Percentiles rank a stretch among this genome's conserved stretches.
phyloP scores from a whole-genome alignment of 2,797 vertebrate species.

The Echeneis naucrates region DNA sequence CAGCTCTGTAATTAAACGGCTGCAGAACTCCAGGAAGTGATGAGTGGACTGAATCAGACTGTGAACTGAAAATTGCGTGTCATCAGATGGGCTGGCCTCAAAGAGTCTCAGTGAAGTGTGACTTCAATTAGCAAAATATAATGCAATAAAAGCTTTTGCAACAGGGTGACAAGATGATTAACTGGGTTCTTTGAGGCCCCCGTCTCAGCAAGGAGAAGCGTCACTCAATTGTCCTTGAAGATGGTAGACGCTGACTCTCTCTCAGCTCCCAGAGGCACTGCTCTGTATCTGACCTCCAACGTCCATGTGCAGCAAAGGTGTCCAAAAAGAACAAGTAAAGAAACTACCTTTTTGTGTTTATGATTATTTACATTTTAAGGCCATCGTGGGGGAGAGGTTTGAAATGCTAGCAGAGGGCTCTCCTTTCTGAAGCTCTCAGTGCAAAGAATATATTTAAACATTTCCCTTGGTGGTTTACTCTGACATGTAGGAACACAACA shows the following conservation, averaged over 20 bases:
- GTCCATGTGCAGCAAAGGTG: conserved; percentile 5
- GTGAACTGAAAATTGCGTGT: conserved; percentile 9
- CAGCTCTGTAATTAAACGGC: conserved; percentile 14
- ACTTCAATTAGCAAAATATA: conserved; percentile 41
- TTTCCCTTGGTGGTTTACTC: conserved; percentile 32
- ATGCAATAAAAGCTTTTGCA: conserved; percentile 4
- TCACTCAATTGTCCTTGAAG: conserved; percentile 31
- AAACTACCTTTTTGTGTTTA: not conserved
- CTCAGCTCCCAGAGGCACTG: not conserved
- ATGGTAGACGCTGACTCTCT: conserved; percentile 2
- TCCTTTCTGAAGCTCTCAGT: conserved; percentile 5
- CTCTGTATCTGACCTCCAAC: conserved; percentile 10
- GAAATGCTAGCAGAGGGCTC: not conserved
- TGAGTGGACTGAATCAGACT: not conserved
- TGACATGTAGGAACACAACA: conserved; percentile 36
- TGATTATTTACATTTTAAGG: not conserved
- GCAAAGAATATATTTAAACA: conserved; percentile 31
- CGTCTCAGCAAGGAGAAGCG: conserved; percentile 2
- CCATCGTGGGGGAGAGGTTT: not conserved
- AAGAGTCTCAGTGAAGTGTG: conserved; percentile 21
- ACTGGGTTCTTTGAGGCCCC: conserved; percentile 14
- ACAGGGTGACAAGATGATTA: conserved; percentile 9
- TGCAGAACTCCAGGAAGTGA: not conserved
- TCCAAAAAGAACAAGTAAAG: not conserved
- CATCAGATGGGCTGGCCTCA: conserved; percentile 12